A percentile compares a stretch with the other conserved stretches of the same genome.
phyloP scores from a whole-genome alignment of 2,888 invertebrate genomes.

The Phortica magna region DNA sequence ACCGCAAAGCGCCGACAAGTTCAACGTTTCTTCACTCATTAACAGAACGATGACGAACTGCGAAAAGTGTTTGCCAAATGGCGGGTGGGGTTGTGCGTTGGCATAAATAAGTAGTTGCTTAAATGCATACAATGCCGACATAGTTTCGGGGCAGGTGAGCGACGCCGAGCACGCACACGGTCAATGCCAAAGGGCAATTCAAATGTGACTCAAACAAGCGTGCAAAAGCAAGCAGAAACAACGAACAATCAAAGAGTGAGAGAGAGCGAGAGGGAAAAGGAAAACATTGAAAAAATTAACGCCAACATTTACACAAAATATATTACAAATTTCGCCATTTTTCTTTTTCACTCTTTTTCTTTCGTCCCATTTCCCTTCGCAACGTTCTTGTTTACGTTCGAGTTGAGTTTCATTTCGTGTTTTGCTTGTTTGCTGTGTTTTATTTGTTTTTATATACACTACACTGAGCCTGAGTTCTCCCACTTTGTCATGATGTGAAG shows the following conservation, averaged over 20 bases:
- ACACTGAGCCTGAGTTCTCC: too few species aligned
- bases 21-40: too few species aligned
- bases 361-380: background rate
- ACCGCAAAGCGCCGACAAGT: too few species aligned
- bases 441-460: too few species aligned
- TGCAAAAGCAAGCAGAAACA: background rate
- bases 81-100: too few species aligned
- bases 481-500: too few species aligned
- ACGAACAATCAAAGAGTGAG: background rate
- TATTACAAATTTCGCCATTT: constrained; percentile 16
- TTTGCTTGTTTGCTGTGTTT: background rate
- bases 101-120: background rate
- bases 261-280: background rate
- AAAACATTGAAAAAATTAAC: constrained; percentile 2
- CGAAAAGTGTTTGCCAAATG: too few species aligned
- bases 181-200: constrained; percentile 17
- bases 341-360: constrained; percentile 22
- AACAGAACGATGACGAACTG: too few species aligned
- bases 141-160: background rate
- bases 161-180: background rate
- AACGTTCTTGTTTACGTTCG: background rate
- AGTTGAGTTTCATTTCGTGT: background rate
- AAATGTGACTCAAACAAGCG: background rate
- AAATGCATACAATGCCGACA: background rate
- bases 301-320: constrained; percentile 4